Percentiles rank a stretch among this genome's conserved stretches.
phyloP scores from a whole-genome alignment of 2,113 vertebrate genomes.

The Psophia crepitans region DNA sequence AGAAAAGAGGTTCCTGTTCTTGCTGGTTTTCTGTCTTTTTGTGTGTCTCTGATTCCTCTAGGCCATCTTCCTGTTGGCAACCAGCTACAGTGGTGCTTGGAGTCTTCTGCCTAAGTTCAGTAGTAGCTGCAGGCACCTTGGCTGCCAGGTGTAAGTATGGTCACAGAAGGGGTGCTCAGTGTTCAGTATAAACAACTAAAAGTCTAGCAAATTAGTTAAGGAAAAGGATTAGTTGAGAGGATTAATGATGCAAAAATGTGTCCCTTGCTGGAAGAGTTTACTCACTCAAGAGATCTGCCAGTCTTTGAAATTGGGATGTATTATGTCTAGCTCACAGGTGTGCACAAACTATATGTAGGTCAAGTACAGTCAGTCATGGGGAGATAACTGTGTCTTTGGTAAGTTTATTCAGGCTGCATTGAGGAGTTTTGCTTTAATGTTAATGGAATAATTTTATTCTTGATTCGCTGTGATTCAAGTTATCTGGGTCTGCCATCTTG shows the following conservation, averaged over 20 bases:
- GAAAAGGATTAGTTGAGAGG: background rate
- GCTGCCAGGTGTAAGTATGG: slow-evolving; percentile 35
- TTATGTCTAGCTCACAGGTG: background rate
- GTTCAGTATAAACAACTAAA: background rate
- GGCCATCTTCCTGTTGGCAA: slow-evolving; percentile 12
- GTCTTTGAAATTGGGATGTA: background rate
- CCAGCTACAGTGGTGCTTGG: background rate
- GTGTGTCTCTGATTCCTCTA: background rate
- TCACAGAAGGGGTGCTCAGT: background rate
- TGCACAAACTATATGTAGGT: background rate
- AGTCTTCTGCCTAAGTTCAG: slow-evolving; percentile 36
- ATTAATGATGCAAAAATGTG: background rate
- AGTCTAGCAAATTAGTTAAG: background rate
- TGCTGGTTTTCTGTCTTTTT: background rate
- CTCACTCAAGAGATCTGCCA: background rate
- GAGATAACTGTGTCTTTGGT: background rate
- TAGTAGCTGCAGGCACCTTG: slow-evolving; percentile 3
- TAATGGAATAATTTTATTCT: background rate
- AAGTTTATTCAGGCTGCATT: background rate
- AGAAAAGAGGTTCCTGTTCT: background rate
- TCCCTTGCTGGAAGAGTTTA: background rate
- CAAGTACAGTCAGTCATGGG: background rate
- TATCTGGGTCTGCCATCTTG: slow-evolving; percentile 2
- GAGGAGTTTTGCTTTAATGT: background rate
- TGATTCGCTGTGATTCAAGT: slow-evolving; percentile 30